A percentile compares a stretch with the other conserved stretches of the same genome.
Evolutionary conservation across 2,797 vertebrate genomes (phyloP).

Genomic region (Loris lydekkerianus): DNA sequence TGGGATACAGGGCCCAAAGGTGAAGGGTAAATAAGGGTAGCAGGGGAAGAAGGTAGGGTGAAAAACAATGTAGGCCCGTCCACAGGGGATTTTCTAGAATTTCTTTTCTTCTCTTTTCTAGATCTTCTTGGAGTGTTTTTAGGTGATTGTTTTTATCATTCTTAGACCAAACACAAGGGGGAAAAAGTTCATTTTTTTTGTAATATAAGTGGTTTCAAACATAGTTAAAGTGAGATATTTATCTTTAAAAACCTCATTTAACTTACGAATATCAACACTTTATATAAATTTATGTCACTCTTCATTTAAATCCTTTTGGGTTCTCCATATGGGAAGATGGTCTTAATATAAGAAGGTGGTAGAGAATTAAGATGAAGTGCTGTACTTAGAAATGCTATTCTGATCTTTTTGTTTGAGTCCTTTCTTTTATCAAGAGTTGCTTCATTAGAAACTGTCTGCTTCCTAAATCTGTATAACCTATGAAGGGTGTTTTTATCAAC

Average conservation of each 20-base stretch:
- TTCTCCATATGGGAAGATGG: not conserved
- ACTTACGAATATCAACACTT: not conserved
- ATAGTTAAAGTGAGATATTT: not conserved
- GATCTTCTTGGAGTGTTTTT: too few species aligned
- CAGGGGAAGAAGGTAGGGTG: too few species aligned
- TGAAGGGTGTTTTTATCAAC: not conserved
- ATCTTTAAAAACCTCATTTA: not conserved
- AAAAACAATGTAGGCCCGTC: too few species aligned
- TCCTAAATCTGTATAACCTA: not conserved
- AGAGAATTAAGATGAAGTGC: not conserved
- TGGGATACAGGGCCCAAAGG: too few species aligned
- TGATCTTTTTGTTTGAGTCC: not conserved
- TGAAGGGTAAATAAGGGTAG: too few species aligned
- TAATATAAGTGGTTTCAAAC: not conserved
- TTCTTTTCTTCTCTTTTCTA: too few species aligned
- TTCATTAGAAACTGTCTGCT: not conserved
- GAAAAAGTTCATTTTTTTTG: not conserved
- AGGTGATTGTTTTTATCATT: not conserved
- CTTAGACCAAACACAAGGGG: not conserved
- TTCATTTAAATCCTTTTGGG: too few species aligned
- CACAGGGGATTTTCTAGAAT: too few species aligned
- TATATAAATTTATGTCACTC: too few species aligned
- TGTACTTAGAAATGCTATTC: not conserved
- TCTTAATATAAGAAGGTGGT: not conserved
- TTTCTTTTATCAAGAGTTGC: not conserved